phyloP scores from a whole-genome alignment of 2,888 invertebrate species.

The Tachystola acroxantha region DNA sequence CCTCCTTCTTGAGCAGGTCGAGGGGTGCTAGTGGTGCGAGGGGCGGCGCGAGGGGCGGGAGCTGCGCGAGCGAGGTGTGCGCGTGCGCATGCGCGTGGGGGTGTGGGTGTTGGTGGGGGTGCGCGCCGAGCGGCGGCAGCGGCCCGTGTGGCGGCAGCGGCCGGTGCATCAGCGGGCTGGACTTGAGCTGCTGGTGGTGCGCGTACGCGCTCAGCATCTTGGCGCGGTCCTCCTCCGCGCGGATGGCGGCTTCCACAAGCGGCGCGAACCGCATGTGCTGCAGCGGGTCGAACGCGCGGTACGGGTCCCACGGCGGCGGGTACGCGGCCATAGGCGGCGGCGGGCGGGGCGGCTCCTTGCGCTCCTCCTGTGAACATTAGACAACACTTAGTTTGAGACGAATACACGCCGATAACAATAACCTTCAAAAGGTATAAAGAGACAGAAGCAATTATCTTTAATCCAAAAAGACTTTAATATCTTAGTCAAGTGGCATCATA shows the following conservation, averaged over 20 bases:
- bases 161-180: conserved; percentile 62
- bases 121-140: conserved; percentile 58
- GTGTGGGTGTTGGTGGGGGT: conserved; percentile 45
- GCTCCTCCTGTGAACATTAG: too few species aligned
- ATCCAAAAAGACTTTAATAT: not conserved
- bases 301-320: conserved; percentile 83
- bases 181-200: conserved; percentile 76
- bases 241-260: conserved; percentile 86
- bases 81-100: conserved; percentile 48
- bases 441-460: not conserved
- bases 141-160: conserved; percentile 67
- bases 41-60: conserved; percentile 41
- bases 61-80: conserved; percentile 75
- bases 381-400: too few species aligned
- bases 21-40: conserved; percentile 65
- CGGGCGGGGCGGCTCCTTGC: conserved; percentile 73
- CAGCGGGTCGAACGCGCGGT: conserved; percentile 85
- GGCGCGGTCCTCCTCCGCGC: conserved; percentile 88
- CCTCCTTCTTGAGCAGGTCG: conserved; percentile 80
- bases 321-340: conserved; percentile 74
- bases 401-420: too few species aligned
- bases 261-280: conserved; percentile 85
- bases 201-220: conserved; percentile 86
- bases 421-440: not conserved
- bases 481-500: too few species aligned